Evolutionary conservation across 2,797 vertebrate genomes (phyloP), one percentile per base, ranked within the genome.

Genomic region (Aldrovandia affinis): DNA sequence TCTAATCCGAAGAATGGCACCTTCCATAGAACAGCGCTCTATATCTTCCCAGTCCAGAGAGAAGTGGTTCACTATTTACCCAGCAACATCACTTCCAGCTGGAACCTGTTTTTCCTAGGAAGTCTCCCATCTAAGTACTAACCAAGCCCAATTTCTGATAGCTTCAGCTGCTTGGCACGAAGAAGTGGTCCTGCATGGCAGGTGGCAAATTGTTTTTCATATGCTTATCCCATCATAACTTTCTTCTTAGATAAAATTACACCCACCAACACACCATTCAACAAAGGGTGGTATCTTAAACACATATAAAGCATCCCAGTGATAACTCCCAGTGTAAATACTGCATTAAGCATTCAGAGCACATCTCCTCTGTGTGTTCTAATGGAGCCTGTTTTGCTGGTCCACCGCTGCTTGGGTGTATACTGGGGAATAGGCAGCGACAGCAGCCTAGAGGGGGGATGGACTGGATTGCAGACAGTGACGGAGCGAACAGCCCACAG

Each of bases 401-500:
- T 33, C 78, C 47, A 54, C 50, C 47, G 42, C 57, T 30, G 80
- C 42, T 7, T 65, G 80, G 42, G 25, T 47, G 15, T 30, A 4
- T 42, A 61, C 20, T 47, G 80, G 80, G 55, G 80, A 63, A 68
- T n/a, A 63, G 30, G 50, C 80, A 54, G 54, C 25, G 8, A 28
- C 47, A 12, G 63, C 84, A 42, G 50, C 81, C 22, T 8, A 50
- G 55, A 36, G 20, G 80, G 65, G 30, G 15, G 63, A 3, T 57
- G 42, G 63, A n/a, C 55, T 14, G 52, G 82, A 88, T 57, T 84
- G 47, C 87, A 39, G 57, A 39, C 73, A 42, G 59, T 65, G 52
- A 36, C 25, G 65, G 73, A 81, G 44, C 54, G 52, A 85, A 68
- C 54, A 63, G 36, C 33, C 63, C 83, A 52, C 52, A 70, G 80